A percentile compares a stretch with the other conserved stretches of the same genome.
phyloP scores from a whole-genome alignment of 2,888 invertebrate species.

The Agonopterix arenella region DNA sequence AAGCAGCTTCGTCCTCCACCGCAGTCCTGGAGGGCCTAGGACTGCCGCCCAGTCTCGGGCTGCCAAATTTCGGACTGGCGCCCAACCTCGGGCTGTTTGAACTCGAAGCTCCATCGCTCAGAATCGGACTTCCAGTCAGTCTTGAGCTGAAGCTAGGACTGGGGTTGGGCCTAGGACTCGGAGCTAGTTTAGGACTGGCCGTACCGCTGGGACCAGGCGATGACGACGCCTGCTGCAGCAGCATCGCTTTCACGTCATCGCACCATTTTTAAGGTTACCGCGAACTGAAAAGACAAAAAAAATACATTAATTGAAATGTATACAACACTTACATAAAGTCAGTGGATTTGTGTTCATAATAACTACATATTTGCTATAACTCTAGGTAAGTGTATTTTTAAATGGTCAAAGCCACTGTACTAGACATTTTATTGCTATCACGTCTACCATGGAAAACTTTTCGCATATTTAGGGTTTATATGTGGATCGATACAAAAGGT shows the following conservation, averaged over 20 bases:
- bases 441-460: too few relatives aligned
- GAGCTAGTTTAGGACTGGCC: conserved; percentile 57
- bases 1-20: conserved; percentile 56
- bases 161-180: conserved; percentile 49
- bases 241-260: conserved; percentile 69
- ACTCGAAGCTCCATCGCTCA: conserved; percentile 48
- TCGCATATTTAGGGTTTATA: too few relatives aligned
- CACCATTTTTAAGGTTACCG: conserved; percentile 42
- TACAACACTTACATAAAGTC: neutral
- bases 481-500: too few relatives aligned
- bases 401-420: too few relatives aligned
- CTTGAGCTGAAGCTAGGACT: conserved; percentile 37
- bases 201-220: conserved; percentile 72
- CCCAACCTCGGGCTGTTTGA: conserved; percentile 43
- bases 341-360: neutral
- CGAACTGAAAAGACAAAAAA: conserved; percentile 37
- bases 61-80: conserved; percentile 56
- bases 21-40: conserved; percentile 40
- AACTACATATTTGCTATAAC: too few relatives aligned
- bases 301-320: neutral
- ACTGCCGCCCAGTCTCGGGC: conserved; percentile 64
- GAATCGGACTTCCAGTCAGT: conserved; percentile 44
- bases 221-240: conserved; percentile 70
- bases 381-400: too few relatives aligned
- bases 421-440: too few relatives aligned